Evolutionary conservation across 2,113 vertebrate genomes (phyloP).

Genomic region (Tautogolabrus adspersus): DNA sequence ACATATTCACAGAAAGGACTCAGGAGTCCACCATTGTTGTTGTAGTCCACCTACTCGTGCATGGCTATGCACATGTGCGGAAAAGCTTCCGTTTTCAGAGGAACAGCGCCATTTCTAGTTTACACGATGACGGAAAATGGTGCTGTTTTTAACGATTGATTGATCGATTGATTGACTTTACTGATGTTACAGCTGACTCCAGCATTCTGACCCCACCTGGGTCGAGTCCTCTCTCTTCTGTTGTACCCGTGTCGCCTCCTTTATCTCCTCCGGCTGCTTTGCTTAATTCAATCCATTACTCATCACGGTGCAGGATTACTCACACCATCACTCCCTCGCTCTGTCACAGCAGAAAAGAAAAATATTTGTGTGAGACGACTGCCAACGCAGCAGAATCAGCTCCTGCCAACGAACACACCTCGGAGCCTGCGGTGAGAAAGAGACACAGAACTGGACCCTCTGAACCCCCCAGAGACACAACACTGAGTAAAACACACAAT

Average conservation of each 20-base stretch:
- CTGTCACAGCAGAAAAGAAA: background rate
- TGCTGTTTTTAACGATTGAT: too few relatives aligned
- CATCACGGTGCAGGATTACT: conserved; percentile 52
- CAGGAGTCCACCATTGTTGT: too few relatives aligned
- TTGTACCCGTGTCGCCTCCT: conserved; percentile 36
- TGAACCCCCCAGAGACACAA: background rate
- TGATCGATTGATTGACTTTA: too few relatives aligned
- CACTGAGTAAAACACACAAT: background rate
- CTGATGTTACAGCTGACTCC: background rate
- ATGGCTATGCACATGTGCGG: too few relatives aligned
- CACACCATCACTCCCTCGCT: conserved; percentile 38
- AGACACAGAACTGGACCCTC: conserved; percentile 13
- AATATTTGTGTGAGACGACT: conserved; percentile 7
- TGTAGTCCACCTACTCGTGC: too few relatives aligned
- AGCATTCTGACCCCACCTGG: conserved; percentile 20
- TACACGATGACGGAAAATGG: too few relatives aligned
- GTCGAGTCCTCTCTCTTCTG: background rate
- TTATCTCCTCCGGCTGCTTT: conserved; percentile 27
- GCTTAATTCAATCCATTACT: conserved; percentile 41
- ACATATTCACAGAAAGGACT: too few relatives aligned
- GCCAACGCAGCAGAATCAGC: conserved; percentile 7
- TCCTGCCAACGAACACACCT: conserved; percentile 47
- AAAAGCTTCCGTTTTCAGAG: too few relatives aligned
- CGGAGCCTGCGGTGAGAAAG: background rate
- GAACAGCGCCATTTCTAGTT: too few relatives aligned